Evolutionary conservation across 2,797 vertebrate species (phyloP).

Genomic region (Parauchenoglanis punctatus): DNA sequence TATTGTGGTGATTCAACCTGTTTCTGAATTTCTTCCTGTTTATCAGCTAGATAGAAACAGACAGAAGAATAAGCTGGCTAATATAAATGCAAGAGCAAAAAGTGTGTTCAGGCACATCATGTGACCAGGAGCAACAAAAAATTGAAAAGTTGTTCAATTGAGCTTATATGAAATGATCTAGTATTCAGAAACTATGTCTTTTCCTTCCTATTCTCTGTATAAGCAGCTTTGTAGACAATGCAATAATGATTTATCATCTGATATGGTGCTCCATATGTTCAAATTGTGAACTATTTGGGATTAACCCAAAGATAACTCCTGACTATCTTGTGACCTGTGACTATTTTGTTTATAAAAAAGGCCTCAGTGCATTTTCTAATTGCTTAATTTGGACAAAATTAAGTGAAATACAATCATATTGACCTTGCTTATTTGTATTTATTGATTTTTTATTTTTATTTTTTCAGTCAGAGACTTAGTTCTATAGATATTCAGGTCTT

Average conservation of each 20-base stretch:
- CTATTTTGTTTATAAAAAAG: background rate
- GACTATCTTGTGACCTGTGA: background rate
- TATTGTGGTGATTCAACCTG: conserved; percentile 24
- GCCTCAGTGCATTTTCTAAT: background rate
- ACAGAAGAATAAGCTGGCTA: background rate
- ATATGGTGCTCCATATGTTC: background rate
- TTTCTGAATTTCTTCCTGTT: background rate
- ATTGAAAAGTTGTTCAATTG: background rate
- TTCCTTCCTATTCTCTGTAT: background rate
- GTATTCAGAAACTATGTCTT: background rate
- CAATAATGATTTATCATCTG: background rate
- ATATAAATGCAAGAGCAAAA: background rate
- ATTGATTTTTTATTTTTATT: background rate
- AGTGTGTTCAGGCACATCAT: background rate
- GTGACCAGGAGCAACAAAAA: background rate
- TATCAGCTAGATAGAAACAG: background rate
- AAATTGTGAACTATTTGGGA: background rate
- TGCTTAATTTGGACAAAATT: background rate
- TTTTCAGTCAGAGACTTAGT: background rate
- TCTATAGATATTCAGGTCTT: background rate
- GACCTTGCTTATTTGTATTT: background rate
- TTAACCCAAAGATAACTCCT: background rate
- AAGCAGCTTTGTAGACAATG: background rate
- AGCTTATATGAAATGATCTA: background rate
- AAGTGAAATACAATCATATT: background rate